These are phyloP conservation scores for Chydorus sphaericus DNA, from an alignment of 2,888 invertebrate species.

Conservation along the genomic window DNA sequence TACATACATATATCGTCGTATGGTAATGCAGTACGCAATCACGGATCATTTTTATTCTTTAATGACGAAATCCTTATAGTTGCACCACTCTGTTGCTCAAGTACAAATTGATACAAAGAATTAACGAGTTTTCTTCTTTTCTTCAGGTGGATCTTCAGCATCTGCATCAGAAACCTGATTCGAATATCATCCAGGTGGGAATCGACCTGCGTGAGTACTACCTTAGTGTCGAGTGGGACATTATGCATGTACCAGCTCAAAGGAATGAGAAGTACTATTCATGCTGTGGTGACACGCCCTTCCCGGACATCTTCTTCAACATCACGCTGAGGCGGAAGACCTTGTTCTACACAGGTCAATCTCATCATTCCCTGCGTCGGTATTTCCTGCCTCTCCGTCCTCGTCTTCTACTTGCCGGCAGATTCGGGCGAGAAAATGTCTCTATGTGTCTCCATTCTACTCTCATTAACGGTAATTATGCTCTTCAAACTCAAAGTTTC, in stretches of 20 bases:
- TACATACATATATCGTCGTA: too few species aligned
- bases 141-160: constrained; percentile 75
- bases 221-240: constrained; percentile 85
- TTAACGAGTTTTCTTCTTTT: constrained; percentile 3
- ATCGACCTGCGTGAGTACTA: constrained; percentile 88
- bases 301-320: constrained; percentile 94
- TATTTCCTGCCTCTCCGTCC: constrained; percentile 87
- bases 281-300: constrained; percentile 85
- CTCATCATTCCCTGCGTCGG: constrained; percentile 94
- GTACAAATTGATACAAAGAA: not conserved
- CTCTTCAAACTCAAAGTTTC: too few species aligned
- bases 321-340: constrained; percentile 87
- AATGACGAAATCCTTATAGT: not conserved
- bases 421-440: constrained; percentile 87
- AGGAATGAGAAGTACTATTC: constrained; percentile 86
- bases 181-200: constrained; percentile 73
- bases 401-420: constrained; percentile 94
- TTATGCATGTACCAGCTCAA: constrained; percentile 57
- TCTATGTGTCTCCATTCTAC: constrained; percentile 81
- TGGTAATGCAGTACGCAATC: too few species aligned
- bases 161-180: constrained; percentile 70
- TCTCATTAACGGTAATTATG: constrained; percentile 83
- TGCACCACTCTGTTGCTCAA: not conserved
- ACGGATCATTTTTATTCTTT: too few species aligned
- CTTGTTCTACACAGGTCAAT: constrained; percentile 92